A percentile compares a stretch with the other conserved stretches of the same genome.
Evolutionary conservation across 2,797 vertebrate genomes (phyloP).

Genomic region (Loriculus beryllinus): DNA sequence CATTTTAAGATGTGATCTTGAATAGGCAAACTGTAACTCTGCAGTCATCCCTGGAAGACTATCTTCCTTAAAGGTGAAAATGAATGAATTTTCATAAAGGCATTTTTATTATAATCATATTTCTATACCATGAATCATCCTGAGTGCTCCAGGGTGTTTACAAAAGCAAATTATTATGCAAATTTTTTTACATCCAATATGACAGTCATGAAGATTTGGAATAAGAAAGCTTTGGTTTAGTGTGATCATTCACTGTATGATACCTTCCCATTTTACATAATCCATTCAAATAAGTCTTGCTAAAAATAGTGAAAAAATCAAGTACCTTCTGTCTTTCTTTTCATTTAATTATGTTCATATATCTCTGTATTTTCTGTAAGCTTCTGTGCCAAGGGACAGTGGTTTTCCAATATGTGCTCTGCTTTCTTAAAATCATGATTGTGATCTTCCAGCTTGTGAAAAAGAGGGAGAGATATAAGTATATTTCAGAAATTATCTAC

Average conservation of each 20-base stretch:
- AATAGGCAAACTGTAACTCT: neutral
- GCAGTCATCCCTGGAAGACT: neutral
- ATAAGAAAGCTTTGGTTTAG: neutral
- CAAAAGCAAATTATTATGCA: neutral
- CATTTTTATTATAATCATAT: neutral
- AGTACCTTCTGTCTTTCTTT: neutral
- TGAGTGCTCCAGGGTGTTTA: neutral
- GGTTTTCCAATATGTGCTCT: neutral
- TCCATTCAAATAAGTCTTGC: neutral
- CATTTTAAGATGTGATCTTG: neutral
- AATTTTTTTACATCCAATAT: neutral
- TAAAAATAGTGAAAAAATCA: neutral
- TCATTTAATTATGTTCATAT: neutral
- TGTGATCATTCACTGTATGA: neutral
- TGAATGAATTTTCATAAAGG: neutral
- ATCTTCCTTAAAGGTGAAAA: neutral
- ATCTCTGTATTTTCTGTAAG: neutral
- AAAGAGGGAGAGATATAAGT: neutral
- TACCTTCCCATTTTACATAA: neutral
- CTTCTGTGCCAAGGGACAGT: neutral
- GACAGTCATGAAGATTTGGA: neutral
- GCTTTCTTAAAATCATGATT: neutral
- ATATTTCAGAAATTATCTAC: neutral
- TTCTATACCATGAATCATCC: neutral
- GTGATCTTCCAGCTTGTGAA: neutral